These are phyloP conservation scores for Hirtodrosophila cameraria DNA, from an alignment of 2,888 invertebrate genomes.

Conservation along the genomic window DNA sequence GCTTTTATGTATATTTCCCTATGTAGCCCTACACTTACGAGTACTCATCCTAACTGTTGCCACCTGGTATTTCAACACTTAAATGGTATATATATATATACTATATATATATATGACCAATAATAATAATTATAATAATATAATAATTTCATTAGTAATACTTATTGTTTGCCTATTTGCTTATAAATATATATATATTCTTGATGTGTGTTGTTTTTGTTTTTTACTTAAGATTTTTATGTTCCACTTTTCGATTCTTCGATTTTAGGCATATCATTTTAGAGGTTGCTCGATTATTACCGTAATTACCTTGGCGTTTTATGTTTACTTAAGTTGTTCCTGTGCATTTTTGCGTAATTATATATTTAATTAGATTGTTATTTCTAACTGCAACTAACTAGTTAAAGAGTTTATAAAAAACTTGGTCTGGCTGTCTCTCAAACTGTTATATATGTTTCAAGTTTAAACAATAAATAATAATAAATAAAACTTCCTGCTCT, in stretches of 20 bases:
- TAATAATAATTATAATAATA: slow-evolving; percentile 37
- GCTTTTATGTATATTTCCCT: slow-evolving; percentile 54
- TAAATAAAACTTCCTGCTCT: slow-evolving; percentile 2
- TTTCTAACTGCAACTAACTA: slow-evolving; percentile 1
- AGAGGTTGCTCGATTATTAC: slow-evolving; percentile 53
- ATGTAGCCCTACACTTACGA: slow-evolving; percentile 43
- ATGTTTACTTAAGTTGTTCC: too few relatives aligned
- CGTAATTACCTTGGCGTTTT: slow-evolving; percentile 18
- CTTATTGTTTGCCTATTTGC: slow-evolving; percentile 60
- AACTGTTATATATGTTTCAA: too few relatives aligned
- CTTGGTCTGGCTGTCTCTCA: slow-evolving; percentile 52
- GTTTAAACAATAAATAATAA: slow-evolving; percentile 4
- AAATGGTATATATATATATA: too few relatives aligned
- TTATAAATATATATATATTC: slow-evolving; percentile 38
- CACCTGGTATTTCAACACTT: slow-evolving; percentile 53
- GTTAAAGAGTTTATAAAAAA: slow-evolving; percentile 20
- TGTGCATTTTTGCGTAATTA: background rate
- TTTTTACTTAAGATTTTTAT: slow-evolving; percentile 34
- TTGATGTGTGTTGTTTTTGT: slow-evolving; percentile 44
- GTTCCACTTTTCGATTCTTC: slow-evolving; percentile 1
- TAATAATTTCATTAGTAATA: slow-evolving; percentile 63
- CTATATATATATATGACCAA: slow-evolving; percentile 33
- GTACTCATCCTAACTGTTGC: slow-evolving; percentile 33
- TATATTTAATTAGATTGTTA: background rate
- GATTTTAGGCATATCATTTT: slow-evolving; percentile 51